Percentiles rank a stretch among this genome's conserved stretches.
phyloP scores from a whole-genome alignment of 2,888 invertebrate species.

The Papilio demoleus region DNA sequence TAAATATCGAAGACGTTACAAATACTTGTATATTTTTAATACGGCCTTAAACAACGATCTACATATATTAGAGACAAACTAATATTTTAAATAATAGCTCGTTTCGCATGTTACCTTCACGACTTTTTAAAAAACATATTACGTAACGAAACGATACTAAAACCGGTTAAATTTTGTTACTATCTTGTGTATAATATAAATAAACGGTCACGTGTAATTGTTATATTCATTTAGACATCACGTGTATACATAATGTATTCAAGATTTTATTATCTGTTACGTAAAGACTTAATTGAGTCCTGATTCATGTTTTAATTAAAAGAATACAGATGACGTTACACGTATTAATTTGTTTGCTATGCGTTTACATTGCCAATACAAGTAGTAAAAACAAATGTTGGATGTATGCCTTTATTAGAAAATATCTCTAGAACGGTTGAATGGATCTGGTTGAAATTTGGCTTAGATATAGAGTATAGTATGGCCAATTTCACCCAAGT shows the following conservation, averaged over 20 bases:
- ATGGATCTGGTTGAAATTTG: too few species aligned
- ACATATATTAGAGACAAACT: not conserved
- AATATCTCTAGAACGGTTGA: too few species aligned
- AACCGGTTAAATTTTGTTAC: constrained; percentile 36
- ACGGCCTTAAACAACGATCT: too few species aligned
- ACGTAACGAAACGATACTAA: constrained; percentile 11
- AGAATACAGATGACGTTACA: constrained; percentile 3
- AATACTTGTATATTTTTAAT: too few species aligned
- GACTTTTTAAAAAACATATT: constrained; percentile 8
- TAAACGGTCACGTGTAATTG: constrained; percentile 36
- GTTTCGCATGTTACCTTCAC: not conserved
- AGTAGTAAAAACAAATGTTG: too few species aligned
- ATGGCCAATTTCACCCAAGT: too few species aligned
- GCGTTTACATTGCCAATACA: not conserved
- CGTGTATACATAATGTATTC: constrained; percentile 23
- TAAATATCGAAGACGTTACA: too few species aligned
- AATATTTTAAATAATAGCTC: not conserved
- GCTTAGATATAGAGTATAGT: too few species aligned
- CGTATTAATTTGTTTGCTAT: not conserved
- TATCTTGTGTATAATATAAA: constrained; percentile 18
- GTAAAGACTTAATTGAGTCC: constrained; percentile 33
- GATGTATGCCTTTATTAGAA: too few species aligned
- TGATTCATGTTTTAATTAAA: constrained; percentile 35
- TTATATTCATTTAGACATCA: constrained; percentile 21
- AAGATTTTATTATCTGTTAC: constrained; percentile 34